Evolutionary conservation across 2,113 vertebrate genomes (phyloP).

Genomic region (Ornithorhynchus anatinus): DNA sequence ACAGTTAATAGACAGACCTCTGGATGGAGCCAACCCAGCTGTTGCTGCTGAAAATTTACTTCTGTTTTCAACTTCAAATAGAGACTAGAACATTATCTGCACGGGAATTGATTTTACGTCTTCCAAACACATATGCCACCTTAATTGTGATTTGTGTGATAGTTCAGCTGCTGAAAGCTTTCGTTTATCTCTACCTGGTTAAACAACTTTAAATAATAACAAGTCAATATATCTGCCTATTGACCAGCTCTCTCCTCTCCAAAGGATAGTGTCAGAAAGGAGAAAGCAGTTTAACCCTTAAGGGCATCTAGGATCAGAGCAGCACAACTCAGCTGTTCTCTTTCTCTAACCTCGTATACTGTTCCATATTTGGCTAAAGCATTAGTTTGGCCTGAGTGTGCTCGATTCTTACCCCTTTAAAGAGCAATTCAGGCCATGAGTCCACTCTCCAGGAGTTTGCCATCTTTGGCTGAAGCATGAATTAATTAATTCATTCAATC

Average conservation of each 20-base stretch:
- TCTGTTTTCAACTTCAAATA: slow-evolving; percentile 68
- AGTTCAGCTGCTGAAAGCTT: slow-evolving; percentile 68
- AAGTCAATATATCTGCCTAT: slow-evolving; percentile 68
- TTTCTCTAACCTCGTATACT: too few species aligned
- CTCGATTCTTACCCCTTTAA: too few species aligned
- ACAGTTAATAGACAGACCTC: slow-evolving; percentile 57
- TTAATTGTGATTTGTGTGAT: slow-evolving; percentile 72
- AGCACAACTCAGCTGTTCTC: too few species aligned
- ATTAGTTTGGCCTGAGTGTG: too few species aligned
- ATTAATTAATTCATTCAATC: too few species aligned
- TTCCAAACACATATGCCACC: slow-evolving; percentile 64
- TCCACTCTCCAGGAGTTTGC: too few species aligned
- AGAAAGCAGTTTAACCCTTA: slow-evolving; percentile 20
- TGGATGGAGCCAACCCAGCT: slow-evolving; percentile 46
- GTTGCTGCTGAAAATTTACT: slow-evolving; percentile 61
- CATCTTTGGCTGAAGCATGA: too few species aligned
- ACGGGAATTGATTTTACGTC: slow-evolving; percentile 66
- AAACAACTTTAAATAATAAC: slow-evolving; percentile 74
- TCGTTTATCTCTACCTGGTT: slow-evolving; percentile 71
- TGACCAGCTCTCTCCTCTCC: slow-evolving; percentile 39
- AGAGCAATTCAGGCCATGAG: too few species aligned
- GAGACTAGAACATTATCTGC: slow-evolving; percentile 65
- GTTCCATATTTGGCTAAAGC: too few species aligned
- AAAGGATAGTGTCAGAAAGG: background rate
- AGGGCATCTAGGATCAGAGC: background rate